These are phyloP conservation scores for Leptinotarsa peninsularis DNA, from an alignment of 2,888 invertebrate genomes.

Conservation along the genomic window DNA sequence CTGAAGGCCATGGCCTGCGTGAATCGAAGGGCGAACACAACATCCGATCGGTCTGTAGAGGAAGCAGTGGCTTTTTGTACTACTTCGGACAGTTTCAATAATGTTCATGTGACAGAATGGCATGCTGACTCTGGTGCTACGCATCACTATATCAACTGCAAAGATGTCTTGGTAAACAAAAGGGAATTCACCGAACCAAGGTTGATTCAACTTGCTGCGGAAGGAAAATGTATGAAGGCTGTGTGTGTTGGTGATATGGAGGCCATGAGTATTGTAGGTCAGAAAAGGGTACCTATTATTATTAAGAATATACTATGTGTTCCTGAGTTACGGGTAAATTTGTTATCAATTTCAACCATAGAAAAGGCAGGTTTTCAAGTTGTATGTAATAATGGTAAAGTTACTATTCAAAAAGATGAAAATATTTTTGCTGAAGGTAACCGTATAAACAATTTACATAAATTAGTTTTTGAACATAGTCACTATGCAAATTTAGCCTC, in stretches of 20 bases:
- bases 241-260: conserved; percentile 33
- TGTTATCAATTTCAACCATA: conserved; percentile 16
- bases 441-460: no score
- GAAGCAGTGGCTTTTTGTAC: conserved; percentile 25
- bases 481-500: no score
- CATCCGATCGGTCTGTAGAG: neutral
- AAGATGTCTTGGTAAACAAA: no score
- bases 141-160: no score
- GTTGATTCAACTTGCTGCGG: neutral
- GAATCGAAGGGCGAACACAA: no score
- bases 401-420: neutral
- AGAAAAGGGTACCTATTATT: conserved; percentile 29
- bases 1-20: no score
- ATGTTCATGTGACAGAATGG: conserved; percentile 15
- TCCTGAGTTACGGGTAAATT: conserved; percentile 31
- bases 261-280: conserved; percentile 28
- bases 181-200: no score
- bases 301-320: conserved; percentile 23
- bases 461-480: no score
- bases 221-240: conserved; percentile 39
- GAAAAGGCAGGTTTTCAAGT: conserved; percentile 30
- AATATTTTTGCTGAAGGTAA: no score
- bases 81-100: neutral
- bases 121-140: conserved; percentile 24
- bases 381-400: conserved; percentile 28